Evolutionary conservation across 2,113 vertebrate genomes (phyloP).

Genomic region (Tichodroma muraria): DNA sequence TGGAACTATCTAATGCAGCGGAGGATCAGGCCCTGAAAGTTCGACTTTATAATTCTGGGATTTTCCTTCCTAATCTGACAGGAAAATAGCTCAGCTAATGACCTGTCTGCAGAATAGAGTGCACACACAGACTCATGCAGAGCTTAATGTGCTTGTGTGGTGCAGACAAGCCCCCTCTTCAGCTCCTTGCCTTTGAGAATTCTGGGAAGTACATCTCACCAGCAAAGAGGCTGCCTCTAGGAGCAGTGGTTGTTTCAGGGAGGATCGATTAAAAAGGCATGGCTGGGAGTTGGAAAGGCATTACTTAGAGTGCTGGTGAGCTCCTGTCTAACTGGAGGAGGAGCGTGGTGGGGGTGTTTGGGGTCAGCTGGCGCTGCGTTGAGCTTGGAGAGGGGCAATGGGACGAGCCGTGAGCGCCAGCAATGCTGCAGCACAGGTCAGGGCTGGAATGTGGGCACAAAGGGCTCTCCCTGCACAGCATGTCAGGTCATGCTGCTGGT

Average conservation of each 20-base stretch:
- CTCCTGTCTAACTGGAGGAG: background rate
- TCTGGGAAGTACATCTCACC: background rate
- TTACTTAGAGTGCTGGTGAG: background rate
- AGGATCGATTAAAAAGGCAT: background rate
- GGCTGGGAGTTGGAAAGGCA: background rate
- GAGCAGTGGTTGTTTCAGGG: background rate
- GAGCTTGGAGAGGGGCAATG: background rate
- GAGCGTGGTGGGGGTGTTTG: background rate
- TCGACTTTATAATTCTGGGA: background rate
- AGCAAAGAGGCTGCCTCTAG: background rate
- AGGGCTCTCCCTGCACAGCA: slow-evolving; percentile 2
- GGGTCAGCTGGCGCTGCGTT: background rate
- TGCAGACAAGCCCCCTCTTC: background rate
- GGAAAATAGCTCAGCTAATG: slow-evolving; percentile 19
- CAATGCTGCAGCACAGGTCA: background rate
- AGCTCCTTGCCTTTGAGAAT: background rate
- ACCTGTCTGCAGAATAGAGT: background rate
- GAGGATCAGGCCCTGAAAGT: background rate
- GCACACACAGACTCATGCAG: background rate
- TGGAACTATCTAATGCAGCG: background rate
- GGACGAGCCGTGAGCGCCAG: background rate
- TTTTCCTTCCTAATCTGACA: background rate
- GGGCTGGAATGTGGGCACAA: background rate
- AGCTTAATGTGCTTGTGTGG: background rate
- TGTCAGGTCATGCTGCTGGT: background rate